Conservation (phyloP, 2,888 invertebrate genomes). For the Stratiomys singularior region DNA sequence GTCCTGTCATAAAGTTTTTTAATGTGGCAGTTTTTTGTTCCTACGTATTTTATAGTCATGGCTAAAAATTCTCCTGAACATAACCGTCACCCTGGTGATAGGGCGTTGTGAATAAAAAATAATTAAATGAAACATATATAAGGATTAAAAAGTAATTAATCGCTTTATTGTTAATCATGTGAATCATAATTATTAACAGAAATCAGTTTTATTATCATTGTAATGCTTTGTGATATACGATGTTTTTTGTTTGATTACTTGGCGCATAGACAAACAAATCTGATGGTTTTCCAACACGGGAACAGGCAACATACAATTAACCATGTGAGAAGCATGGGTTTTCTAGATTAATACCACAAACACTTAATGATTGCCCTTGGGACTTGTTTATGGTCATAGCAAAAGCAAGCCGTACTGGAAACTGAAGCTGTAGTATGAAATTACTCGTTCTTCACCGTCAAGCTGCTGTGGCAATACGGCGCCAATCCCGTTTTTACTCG, state of each 20-base stretch:
- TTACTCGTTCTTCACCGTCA: too few relatives aligned
- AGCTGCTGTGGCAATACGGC: too few relatives aligned
- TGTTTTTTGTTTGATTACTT: slow-evolving; percentile 8
- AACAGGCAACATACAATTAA: slow-evolving; percentile 3
- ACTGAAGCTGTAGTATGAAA: too few relatives aligned
- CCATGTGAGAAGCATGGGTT: slow-evolving; percentile 7
- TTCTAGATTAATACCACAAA: too few relatives aligned
- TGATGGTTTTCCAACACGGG: slow-evolving; percentile 14
- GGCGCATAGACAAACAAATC: slow-evolving; percentile 14
- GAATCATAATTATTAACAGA: slow-evolving; percentile 4
- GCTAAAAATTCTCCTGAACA: slow-evolving; percentile 2
- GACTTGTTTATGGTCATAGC: too few relatives aligned
- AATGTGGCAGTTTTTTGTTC: slow-evolving; percentile 1
- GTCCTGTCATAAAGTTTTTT: background rate
- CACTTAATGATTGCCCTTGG: too few relatives aligned
- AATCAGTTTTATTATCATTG: slow-evolving; percentile 11
- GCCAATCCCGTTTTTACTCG: too few relatives aligned
- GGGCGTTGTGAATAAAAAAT: slow-evolving; percentile 14
- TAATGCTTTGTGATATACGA: slow-evolving; percentile 1
- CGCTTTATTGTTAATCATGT: background rate
- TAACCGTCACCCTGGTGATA: slow-evolving; percentile 10
- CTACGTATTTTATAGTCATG: slow-evolving; percentile 4
- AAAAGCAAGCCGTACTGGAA: too few relatives aligned
- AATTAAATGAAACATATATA: slow-evolving; percentile 3
- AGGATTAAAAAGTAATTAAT: background rate